phyloP scores from a whole-genome alignment of 1,140 invertebrate species.

The Schlechtendalia chinensis region DNA sequence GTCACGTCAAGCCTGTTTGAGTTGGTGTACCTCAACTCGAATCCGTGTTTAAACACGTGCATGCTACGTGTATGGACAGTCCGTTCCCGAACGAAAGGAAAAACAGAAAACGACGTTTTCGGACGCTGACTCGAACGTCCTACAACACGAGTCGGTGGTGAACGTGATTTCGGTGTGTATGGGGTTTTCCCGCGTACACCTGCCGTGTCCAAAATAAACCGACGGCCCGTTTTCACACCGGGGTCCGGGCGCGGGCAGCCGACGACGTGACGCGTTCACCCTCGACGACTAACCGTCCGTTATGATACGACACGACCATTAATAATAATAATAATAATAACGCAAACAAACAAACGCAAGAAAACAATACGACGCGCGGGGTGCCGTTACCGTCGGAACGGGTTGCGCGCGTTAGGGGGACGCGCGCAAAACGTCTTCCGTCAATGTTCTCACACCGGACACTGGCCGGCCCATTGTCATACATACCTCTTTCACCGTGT shows the following conservation, averaged over 20 bases:
- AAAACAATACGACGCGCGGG: conserved; percentile 15
- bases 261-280: too few relatives aligned
- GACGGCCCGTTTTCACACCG: background rate
- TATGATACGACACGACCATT: conserved; percentile 36
- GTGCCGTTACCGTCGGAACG: background rate
- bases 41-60: too few relatives aligned
- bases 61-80: too few relatives aligned
- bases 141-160: too few relatives aligned
- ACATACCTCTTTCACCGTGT: background rate
- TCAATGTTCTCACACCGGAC: conserved; percentile 37
- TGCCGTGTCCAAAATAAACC: background rate
- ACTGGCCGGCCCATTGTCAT: background rate
- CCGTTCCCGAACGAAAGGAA: too few relatives aligned
- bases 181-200: background rate
- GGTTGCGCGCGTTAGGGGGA: conserved; percentile 2
- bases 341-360: too few relatives aligned
- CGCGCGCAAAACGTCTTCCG: background rate
- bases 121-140: too few relatives aligned
- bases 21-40: too few relatives aligned
- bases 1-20: too few relatives aligned
- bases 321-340: conserved; percentile 45
- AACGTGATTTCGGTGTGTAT: too few relatives aligned
- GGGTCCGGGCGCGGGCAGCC: too few relatives aligned
- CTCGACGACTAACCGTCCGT: conserved; percentile 28
- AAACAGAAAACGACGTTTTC: too few relatives aligned